phyloP scores from a whole-genome alignment of 2,888 invertebrate species.

The Cataglyphis livida region DNA sequence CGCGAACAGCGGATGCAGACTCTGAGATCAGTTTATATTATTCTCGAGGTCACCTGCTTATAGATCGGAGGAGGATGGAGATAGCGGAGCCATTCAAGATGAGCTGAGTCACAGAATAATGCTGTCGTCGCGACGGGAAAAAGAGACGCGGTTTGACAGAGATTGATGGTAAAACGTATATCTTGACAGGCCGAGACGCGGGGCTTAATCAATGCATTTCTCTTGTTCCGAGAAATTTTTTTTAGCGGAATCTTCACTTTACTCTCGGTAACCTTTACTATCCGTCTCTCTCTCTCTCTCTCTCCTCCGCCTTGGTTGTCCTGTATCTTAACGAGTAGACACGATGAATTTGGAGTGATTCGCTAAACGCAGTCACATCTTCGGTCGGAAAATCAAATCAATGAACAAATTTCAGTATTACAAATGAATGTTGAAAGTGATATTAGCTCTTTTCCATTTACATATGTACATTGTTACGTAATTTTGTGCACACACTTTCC shows the following conservation, averaged over 20 bases:
- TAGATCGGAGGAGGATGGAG: background rate
- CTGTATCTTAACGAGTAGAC: background rate
- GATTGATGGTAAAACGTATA: constrained; percentile 37
- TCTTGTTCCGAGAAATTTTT: background rate
- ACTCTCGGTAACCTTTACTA: constrained; percentile 7
- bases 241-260: background rate
- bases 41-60: background rate
- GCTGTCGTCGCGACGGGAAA: constrained; percentile 9
- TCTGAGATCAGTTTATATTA: background rate
- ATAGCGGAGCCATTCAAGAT: background rate
- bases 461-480: background rate
- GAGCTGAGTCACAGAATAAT: constrained; percentile 29
- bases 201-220: constrained; percentile 45
- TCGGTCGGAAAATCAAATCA: constrained; percentile 26
- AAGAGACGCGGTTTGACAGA: background rate
- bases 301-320: background rate
- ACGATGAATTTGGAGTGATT: constrained; percentile 59
- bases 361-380: constrained; percentile 54
- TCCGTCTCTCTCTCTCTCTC: constrained; percentile 18
- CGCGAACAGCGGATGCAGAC: background rate
- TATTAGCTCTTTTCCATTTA: constrained; percentile 11
- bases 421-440: constrained; percentile 59
- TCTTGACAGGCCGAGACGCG: constrained; percentile 4
- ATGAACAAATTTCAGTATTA: constrained; percentile 32
- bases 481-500: background rate